Evolutionary conservation across 2,888 invertebrate genomes (phyloP).

Genomic region (Lasioglossum villosulum): DNA sequence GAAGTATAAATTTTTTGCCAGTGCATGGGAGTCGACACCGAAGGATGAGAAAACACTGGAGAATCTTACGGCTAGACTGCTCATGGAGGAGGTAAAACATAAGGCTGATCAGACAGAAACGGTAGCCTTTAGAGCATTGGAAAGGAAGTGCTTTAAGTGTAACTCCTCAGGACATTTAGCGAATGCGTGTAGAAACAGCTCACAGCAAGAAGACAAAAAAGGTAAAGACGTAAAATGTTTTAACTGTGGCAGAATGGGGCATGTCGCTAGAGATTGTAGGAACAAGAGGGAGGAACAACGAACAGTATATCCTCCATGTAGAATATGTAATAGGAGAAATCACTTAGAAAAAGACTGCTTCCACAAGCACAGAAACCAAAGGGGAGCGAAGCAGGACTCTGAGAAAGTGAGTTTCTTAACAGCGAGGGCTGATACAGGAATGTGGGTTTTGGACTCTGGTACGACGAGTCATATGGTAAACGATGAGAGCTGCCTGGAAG

Average conservation of each 20-base stretch:
- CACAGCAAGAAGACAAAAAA: too few species aligned
- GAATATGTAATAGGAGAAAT: background rate
- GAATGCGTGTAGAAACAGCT: too few species aligned
- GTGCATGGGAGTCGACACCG: constrained; percentile 15
- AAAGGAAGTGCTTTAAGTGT: too few species aligned
- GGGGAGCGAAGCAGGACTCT: too few species aligned
- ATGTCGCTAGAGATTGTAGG: background rate
- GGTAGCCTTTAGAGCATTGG: too few species aligned
- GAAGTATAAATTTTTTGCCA: background rate
- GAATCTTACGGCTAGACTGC: background rate
- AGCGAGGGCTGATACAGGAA: too few species aligned
- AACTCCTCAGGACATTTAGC: too few species aligned
- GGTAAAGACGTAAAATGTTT: too few species aligned
- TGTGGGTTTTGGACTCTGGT: too few species aligned
- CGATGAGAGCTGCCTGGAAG: background rate
- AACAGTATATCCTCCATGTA: background rate
- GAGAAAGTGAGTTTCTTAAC: too few species aligned
- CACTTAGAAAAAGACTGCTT: background rate
- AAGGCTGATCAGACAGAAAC: too few species aligned
- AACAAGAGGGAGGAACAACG: background rate
- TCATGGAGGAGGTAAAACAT: background rate
- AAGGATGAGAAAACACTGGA: background rate
- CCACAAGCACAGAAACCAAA: too few species aligned
- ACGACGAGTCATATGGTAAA: background rate
- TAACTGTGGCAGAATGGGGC: background rate